These are phyloP conservation scores for Coelopa frigida DNA, from an alignment of 1,140 invertebrate species.

Conservation along the genomic window DNA sequence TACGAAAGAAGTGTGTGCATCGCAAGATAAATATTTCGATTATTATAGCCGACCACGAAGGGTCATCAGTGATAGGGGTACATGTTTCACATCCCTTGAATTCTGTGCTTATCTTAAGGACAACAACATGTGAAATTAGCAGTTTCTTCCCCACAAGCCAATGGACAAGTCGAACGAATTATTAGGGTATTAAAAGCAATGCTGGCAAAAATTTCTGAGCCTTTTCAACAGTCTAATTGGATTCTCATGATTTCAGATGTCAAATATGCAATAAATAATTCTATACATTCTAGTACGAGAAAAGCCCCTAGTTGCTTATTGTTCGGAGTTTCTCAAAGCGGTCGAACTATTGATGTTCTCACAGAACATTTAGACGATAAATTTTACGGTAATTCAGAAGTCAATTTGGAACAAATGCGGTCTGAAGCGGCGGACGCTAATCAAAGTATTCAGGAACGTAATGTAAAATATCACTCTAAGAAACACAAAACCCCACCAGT, in stretches of 20 bases:
- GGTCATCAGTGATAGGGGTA: constrained; percentile 6
- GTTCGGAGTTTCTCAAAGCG: constrained; percentile 6
- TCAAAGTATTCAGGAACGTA: too few relatives aligned
- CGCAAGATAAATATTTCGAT: constrained; percentile 16
- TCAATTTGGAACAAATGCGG: too few relatives aligned
- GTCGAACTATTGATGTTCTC: background rate
- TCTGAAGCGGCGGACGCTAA: too few relatives aligned
- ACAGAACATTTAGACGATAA: background rate
- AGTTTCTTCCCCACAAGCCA: too few relatives aligned
- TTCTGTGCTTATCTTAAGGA: background rate
- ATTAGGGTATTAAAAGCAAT: background rate
- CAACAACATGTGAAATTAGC: too few relatives aligned
- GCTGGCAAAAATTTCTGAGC: constrained; percentile 4
- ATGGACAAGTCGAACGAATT: too few relatives aligned
- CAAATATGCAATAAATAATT: constrained; percentile 5
- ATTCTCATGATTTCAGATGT: background rate
- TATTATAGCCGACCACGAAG: constrained; percentile 9
- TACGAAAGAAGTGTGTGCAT: constrained; percentile 22
- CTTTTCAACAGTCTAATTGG: constrained; percentile 1
- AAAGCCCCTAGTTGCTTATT: constrained; percentile 1
- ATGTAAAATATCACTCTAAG: too few relatives aligned
- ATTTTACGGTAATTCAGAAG: too few relatives aligned
- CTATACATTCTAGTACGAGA: background rate
- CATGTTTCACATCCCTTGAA: constrained; percentile 9
- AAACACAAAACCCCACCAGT: too few relatives aligned